Evolutionary conservation across 2,888 invertebrate genomes (phyloP), one percentile per base, ranked within the genome.

Genomic region (Osmoderma eremita): DNA sequence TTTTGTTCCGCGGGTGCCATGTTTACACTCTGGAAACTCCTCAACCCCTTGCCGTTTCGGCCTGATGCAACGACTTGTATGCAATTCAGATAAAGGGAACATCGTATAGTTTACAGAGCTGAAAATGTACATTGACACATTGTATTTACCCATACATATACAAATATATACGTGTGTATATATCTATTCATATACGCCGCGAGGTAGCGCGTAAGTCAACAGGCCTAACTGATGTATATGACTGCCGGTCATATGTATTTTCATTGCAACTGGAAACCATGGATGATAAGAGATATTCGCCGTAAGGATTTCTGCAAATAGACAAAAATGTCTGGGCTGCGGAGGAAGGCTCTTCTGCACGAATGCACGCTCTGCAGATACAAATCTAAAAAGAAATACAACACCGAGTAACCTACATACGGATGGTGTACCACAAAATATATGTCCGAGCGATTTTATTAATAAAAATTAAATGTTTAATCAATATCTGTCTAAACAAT

Each of bases 171-270:
- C 10, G 30, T 30, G 30, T 2, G 30, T 30, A 10, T 5, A 5
- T 24, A 24, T 24, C 3, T 15, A 45, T n/a, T 4, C 8, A 45
- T 10, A 8, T 15, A 45, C 17, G 45, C 15, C 30, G 10, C 24
- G 20, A 15, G 36, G 24, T 10, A 15, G 10, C 36, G 38, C 15
- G 17, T 36, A 36, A 15, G n/a, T 53, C 30, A 36, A 36, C 12
- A 42, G 1, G 13, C 13, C 8, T 5, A 42, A 15, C 15, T 10
- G 12, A 18, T 36, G 17, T 13, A 36, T 30, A 53, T 53, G 36
- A 30, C 53, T 53, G 53, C 17, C 36, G 53, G 53, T 53, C 53
- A 53, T 53, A 53, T 53, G n/a, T n/a, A n/a, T n/a, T 36, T 53
- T 53, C 36, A n/a, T 36, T 13, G 13, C 2, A 10, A 24, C 50